Percentiles rank a stretch among this genome's conserved stretches.
phyloP scores from a whole-genome alignment of 2,113 vertebrate species.

The Zapus hudsonius region DNA sequence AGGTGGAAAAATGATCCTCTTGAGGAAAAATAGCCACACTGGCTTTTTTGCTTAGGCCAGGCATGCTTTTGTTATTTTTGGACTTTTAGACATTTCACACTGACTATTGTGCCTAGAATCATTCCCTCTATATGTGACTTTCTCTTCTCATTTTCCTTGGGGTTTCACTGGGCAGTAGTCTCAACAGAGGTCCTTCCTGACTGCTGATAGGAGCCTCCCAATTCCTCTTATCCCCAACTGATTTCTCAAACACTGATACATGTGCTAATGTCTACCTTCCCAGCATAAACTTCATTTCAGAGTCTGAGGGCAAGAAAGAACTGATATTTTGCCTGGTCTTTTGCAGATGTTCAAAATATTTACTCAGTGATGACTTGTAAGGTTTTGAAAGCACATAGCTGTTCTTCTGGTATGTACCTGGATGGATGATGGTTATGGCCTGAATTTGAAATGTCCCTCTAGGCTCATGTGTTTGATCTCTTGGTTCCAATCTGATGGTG shows the following conservation, averaged over 20 bases:
- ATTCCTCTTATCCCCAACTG: not conserved
- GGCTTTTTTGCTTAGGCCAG: not conserved
- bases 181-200: not conserved
- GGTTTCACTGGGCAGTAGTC: not conserved
- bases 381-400: not conserved
- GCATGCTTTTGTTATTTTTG: not conserved
- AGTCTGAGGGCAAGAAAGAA: not conserved
- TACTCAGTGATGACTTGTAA: constrained; percentile 16
- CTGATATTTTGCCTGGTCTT: not conserved
- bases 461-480: too few species aligned
- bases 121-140: too few species aligned
- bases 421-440: not conserved
- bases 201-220: not conserved
- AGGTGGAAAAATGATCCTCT: not conserved
- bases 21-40: not conserved
- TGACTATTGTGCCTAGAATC: not conserved
- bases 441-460: too few species aligned
- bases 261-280: not conserved
- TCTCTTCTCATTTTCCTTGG: too few species aligned
- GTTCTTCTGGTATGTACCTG: not conserved
- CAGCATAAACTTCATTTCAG: not conserved
- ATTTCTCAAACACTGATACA: not conserved
- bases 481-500: too few species aligned
- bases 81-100: not conserved
- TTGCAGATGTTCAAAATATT: not conserved